Conservation (phyloP, 64 coral and sea anemone genomes). For the Dendronephthya gigantea region DNA sequence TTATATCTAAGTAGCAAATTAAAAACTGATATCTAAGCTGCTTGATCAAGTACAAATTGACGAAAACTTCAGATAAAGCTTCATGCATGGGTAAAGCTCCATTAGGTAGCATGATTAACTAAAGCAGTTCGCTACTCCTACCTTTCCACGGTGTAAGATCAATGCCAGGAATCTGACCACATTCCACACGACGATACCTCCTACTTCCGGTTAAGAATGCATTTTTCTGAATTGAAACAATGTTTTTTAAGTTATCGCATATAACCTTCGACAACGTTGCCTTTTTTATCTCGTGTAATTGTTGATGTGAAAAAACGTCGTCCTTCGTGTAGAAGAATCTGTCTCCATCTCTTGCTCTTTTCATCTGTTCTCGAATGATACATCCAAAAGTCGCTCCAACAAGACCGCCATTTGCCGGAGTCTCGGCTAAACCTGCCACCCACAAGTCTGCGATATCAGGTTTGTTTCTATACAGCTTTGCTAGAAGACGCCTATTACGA, state of each 20-base stretch:
- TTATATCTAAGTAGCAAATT: too few relatives aligned
- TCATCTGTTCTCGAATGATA: not conserved
- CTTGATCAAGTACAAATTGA: too few relatives aligned
- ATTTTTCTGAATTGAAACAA: not conserved
- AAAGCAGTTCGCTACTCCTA: not conserved
- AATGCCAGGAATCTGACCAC: not conserved
- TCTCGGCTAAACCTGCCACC: not conserved
- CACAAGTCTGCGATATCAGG: not conserved
- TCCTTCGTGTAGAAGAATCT: not conserved
- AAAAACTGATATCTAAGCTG: too few relatives aligned
- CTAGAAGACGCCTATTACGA: not conserved
- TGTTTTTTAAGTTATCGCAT: not conserved
- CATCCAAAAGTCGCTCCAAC: not conserved
- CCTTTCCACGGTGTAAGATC: not conserved
- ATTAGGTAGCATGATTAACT: too few relatives aligned
- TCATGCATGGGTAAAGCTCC: too few relatives aligned
- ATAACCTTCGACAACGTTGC: not conserved
- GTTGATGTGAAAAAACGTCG: not conserved
- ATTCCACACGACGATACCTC: not conserved
- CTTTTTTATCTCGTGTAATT: not conserved
- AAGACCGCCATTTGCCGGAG: not conserved
- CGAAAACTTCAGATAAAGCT: too few relatives aligned
- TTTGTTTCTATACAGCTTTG: not conserved
- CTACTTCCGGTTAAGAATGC: not conserved
- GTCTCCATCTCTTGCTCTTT: conserved; percentile 3